These are phyloP conservation scores for Philopedon plagiatum DNA, from an alignment of 2,888 invertebrate genomes.

Conservation along the genomic window DNA sequence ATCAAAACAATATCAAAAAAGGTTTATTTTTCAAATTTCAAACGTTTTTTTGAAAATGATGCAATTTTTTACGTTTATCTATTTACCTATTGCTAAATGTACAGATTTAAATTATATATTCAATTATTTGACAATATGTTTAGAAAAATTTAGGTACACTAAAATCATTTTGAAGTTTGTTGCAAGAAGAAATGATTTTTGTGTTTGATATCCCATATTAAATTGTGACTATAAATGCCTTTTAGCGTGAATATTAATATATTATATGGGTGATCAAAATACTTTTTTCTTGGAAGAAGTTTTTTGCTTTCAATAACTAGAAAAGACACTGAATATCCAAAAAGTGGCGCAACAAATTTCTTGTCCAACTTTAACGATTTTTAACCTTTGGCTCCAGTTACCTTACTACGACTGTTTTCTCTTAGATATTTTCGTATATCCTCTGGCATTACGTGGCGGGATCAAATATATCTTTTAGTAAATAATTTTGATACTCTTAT, in stretches of 20 bases:
- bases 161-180: constrained; percentile 51
- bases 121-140: constrained; percentile 70
- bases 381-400: no score
- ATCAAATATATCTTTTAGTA: no score
- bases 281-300: constrained; percentile 2
- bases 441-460: no score
- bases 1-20: constrained; percentile 64
- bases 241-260: constrained; percentile 69
- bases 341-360: no score
- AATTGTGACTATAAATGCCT: constrained; percentile 70
- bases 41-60: constrained; percentile 52
- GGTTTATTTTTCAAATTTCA: constrained; percentile 46
- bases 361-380: no score
- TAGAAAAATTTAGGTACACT: constrained; percentile 58
- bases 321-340: no score
- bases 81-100: constrained; percentile 53
- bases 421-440: no score
- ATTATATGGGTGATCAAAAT: constrained; percentile 33
- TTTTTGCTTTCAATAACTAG: background rate
- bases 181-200: constrained; percentile 53
- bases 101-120: constrained; percentile 62
- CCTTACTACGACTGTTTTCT: no score
- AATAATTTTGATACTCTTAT: no score
- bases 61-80: constrained; percentile 55
- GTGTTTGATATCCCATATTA: constrained; percentile 63